Percentiles rank a stretch among this genome's conserved stretches.
These are phyloP conservation scores for Panthera uncia DNA, from an alignment of 2,113 vertebrate species.

Conservation along the genomic window DNA sequence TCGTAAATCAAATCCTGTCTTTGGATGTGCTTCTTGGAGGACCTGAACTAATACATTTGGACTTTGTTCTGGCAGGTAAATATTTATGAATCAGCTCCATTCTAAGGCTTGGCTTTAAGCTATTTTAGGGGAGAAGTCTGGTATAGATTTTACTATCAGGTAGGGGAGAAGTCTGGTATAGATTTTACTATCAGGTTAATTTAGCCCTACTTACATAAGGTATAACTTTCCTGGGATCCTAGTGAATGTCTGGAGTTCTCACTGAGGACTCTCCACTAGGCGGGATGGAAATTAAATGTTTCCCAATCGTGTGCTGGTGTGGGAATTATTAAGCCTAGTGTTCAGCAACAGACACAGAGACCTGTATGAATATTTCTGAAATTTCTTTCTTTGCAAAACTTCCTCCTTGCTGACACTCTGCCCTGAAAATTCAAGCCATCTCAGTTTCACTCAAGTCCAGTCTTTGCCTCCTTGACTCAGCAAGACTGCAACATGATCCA, in stretches of 20 bases:
- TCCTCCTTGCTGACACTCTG: neutral
- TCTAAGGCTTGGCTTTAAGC: neutral
- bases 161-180: neutral
- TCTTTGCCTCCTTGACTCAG: neutral
- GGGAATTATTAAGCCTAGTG: neutral
- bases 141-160: neutral
- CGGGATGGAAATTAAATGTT: neutral
- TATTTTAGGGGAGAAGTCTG: neutral
- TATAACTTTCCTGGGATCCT: neutral
- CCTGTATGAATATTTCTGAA: neutral
- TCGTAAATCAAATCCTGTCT: neutral
- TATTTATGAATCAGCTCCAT: neutral
- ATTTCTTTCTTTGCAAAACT: neutral
- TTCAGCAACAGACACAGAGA: neutral
- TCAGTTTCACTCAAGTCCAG: neutral
- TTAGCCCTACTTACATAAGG: neutral
- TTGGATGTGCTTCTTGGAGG: neutral
- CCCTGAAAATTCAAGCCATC: neutral
- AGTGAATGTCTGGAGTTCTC: neutral
- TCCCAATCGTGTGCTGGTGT: neutral
- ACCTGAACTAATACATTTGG: neutral
- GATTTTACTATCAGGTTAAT: neutral
- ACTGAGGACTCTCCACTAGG: neutral
- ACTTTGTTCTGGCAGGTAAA: conserved; percentile 1
- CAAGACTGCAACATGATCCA: neutral